phyloP scores from a whole-genome alignment of 1,140 invertebrate genomes.

The Hylaeus anthracinus region DNA sequence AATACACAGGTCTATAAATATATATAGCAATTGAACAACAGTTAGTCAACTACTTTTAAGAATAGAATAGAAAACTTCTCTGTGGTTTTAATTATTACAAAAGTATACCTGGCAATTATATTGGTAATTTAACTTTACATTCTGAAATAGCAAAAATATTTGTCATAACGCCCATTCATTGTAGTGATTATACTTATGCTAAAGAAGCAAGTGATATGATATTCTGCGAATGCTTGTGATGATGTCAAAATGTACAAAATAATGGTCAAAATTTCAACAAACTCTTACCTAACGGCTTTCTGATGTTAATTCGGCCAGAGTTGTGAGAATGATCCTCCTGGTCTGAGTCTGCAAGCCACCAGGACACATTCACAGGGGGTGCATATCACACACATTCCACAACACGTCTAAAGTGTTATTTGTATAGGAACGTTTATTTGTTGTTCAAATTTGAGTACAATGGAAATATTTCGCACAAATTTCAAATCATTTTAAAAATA shows the following conservation, averaged over 20 bases:
- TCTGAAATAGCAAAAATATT: constrained; percentile 18
- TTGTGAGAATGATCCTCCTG: constrained; percentile 81
- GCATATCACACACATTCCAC: constrained; percentile 79
- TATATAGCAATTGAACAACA: neutral
- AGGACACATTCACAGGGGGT: constrained; percentile 80
- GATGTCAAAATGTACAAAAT: constrained; percentile 9
- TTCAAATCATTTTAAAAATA: neutral
- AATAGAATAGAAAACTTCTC: neutral
- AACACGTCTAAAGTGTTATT: constrained; percentile 77
- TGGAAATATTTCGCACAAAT: constrained; percentile 18
- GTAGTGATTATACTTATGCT: constrained; percentile 21
- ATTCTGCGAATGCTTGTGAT: constrained; percentile 31
- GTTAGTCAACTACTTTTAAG: constrained; percentile 2
- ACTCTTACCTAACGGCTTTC: constrained; percentile 80
- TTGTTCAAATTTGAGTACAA: constrained; percentile 21
- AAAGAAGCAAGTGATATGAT: constrained; percentile 38
- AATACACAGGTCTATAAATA: neutral
- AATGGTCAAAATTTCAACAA: constrained; percentile 29
- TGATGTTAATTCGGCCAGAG: constrained; percentile 78
- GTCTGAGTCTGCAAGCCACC: constrained; percentile 81
- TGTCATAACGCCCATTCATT: constrained; percentile 7
- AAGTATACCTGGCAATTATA: constrained; percentile 3
- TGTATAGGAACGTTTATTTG: constrained; percentile 59
- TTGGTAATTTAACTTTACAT: constrained; percentile 10
- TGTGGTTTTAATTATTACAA: constrained; percentile 2